Percentiles rank a stretch among this genome's conserved stretches.
Conservation (phyloP, 2,797 vertebrate species). For the Mus minutoides region DNA sequence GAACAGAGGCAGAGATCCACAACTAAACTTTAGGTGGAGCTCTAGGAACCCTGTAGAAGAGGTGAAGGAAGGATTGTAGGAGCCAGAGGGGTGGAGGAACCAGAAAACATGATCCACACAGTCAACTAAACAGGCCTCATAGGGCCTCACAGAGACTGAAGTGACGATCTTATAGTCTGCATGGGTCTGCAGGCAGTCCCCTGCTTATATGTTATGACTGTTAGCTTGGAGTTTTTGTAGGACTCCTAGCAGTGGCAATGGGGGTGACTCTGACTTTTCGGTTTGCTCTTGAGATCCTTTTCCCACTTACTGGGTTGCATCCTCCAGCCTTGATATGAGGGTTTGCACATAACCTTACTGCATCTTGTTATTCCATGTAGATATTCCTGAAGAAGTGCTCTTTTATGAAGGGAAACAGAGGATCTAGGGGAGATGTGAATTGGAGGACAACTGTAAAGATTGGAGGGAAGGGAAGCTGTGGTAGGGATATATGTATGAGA, state of each 20-base stretch:
- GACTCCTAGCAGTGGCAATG: not conserved
- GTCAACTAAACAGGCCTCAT: not conserved
- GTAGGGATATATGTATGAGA: not conserved
- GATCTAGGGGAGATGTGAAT: not conserved
- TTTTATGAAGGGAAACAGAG: not conserved
- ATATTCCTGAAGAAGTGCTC: not conserved
- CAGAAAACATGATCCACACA: not conserved
- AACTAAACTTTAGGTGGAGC: not conserved
- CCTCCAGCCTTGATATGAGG: not conserved
- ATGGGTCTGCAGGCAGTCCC: not conserved
- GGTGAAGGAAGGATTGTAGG: not conserved
- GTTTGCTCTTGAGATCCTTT: not conserved
- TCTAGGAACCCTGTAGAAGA: not conserved
- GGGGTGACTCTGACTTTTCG: not conserved
- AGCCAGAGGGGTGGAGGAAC: not conserved
- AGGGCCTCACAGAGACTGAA: not conserved
- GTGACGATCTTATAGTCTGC: not conserved
- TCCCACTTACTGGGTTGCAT: not conserved
- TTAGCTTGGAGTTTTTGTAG: not conserved
- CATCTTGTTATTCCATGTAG: not conserved
- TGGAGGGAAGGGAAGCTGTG: not conserved
- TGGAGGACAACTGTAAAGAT: not conserved
- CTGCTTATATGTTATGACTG: not conserved
- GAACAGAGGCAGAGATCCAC: not conserved
- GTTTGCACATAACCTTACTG: not conserved